Conservation (phyloP, 92 coral and sea anemone species). For the Nematostella vectensis region DNA sequence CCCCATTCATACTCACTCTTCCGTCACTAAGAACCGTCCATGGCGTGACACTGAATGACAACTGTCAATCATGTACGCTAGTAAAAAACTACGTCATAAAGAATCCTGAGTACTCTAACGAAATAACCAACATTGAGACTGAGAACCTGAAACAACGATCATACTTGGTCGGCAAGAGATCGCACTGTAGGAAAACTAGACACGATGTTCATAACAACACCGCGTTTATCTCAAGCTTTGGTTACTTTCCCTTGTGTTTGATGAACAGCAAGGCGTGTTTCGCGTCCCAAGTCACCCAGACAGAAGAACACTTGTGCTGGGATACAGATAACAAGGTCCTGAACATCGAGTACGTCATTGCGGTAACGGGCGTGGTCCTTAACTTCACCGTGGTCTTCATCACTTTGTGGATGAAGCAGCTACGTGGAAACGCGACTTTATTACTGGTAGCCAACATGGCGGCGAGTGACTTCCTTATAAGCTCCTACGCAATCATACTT, state of each 20-base stretch:
- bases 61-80: constrained; percentile 38
- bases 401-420: constrained; percentile 23
- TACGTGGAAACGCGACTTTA: constrained; percentile 48
- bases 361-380: constrained; percentile 40
- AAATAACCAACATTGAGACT: constrained; percentile 13
- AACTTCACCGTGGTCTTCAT: constrained; percentile 34
- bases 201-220: constrained; percentile 14
- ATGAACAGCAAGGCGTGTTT: constrained; percentile 28
- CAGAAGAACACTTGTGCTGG: constrained; percentile 65
- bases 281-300: constrained; percentile 25
- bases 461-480: constrained; percentile 46
- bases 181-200: constrained; percentile 45
- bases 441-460: constrained; percentile 58
- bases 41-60: constrained; percentile 42
- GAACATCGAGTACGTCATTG: constrained; percentile 32
- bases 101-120: constrained; percentile 7
- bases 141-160: constrained; percentile 26
- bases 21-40: constrained; percentile 26
- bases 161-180: constrained; percentile 30
- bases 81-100: constrained; percentile 36
- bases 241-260: constrained; percentile 57
- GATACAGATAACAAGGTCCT: constrained; percentile 46
- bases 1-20: constrained; percentile 23
- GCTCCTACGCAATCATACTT: constrained; percentile 42
- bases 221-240: constrained; percentile 26